Evolutionary conservation across 2,113 vertebrate species (phyloP), one percentile per base, ranked within the genome.

Genomic region (Charadrius vociferus): DNA sequence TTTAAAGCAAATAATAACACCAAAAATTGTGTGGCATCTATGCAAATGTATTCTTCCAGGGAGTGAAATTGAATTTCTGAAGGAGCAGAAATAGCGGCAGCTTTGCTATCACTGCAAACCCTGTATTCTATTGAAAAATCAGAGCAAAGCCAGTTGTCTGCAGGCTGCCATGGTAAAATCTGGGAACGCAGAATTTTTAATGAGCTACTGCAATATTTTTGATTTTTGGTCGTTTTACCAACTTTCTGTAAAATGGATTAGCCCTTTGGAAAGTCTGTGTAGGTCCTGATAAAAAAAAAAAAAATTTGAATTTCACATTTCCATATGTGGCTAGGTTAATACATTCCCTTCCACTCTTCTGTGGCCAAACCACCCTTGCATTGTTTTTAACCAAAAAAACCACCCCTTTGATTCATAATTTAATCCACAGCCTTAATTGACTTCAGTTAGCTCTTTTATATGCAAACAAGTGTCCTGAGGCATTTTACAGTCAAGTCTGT

Each of bases 361-460:
- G 52, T 10, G 70, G 93, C 81, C 71, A 88, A 87, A 73, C 37
- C 66, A 90, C 82, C 36, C 67, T 61, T 75, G 47, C 36, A 53
- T 86, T 88, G 90, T 72, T 97, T 88, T 95, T 85, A 78, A 95
- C 81, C 63, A 94, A 90, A 86, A 88, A 83, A 73, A 3, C 3
- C 78, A 68, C n/a, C 58, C 32, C 37, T 93, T 88, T 94, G 81
- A 97, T 81, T 94, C 88, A 96, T 96, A 96, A 96, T 59, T 95
- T 93, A 94, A 95, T 84, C 87, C 62, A 67, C 86, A 45, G 59
- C 72, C 71, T 95, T 75, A 97, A 97, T 82, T 88, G 89, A 93
- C 91, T 97, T 94, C 43, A 24, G 70, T 79, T 88, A 96, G 86
- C 93, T 96, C 91, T 97, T 96, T 98, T 97, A 96, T 94, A 97